Conservation (phyloP, 2,888 invertebrate genomes). For the Hedya salicella region DNA sequence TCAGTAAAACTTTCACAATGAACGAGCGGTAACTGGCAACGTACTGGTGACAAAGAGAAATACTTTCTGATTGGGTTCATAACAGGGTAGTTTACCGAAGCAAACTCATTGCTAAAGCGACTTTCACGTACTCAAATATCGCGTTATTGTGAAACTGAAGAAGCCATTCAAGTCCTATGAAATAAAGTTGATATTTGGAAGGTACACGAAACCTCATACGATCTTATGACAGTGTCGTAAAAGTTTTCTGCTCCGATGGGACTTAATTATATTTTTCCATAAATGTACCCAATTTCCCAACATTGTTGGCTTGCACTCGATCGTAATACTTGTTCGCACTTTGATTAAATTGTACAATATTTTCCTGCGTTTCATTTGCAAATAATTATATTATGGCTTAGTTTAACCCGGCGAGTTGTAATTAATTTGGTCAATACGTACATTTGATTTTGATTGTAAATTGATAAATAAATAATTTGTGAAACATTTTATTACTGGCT, state of each 20-base stretch:
- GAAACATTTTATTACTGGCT: too few species aligned
- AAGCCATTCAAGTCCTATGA: neutral
- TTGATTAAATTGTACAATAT: constrained; percentile 8
- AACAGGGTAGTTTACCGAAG: constrained; percentile 45
- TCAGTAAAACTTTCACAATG: constrained; percentile 50
- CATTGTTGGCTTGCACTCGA: constrained; percentile 7
- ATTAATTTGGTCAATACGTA: neutral
- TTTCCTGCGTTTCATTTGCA: neutral
- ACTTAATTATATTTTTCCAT: constrained; percentile 22
- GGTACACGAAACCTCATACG: neutral
- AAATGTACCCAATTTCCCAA: constrained; percentile 16
- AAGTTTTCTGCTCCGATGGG: constrained; percentile 48
- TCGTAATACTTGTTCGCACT: constrained; percentile 9
- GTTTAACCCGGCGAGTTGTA: neutral
- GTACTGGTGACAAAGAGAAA: constrained; percentile 50
- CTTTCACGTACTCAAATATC: neutral
- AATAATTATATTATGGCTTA: neutral
- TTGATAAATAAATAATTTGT: too few species aligned
- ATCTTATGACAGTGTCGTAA: constrained; percentile 28
- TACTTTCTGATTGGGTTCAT: constrained; percentile 50
- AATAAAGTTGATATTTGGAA: neutral
- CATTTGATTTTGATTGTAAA: neutral
- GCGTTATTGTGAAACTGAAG: neutral
- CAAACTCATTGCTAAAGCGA: neutral
- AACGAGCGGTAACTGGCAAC: constrained; percentile 45